Evolutionary conservation across 2,888 invertebrate species (phyloP).

Genomic region (Trissolcus japonicus): DNA sequence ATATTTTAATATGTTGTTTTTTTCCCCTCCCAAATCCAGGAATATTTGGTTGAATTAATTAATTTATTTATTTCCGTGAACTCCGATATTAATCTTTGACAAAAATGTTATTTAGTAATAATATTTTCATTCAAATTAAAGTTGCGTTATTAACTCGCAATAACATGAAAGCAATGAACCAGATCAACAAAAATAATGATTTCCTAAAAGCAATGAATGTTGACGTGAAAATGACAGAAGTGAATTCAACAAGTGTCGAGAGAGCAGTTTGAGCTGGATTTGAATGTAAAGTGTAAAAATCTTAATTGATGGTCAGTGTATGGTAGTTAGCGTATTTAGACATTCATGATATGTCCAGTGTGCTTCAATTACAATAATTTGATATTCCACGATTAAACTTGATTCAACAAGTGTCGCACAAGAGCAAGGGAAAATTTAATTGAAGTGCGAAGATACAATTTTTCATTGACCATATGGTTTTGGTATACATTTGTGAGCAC

Average conservation of each 20-base stretch:
- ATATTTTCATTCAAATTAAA: background rate
- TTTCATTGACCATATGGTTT: background rate
- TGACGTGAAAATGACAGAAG: background rate
- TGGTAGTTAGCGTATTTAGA: background rate
- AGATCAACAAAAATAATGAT: background rate
- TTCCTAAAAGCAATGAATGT: background rate
- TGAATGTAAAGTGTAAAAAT: background rate
- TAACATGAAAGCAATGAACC: too few species aligned
- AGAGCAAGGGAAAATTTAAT: background rate
- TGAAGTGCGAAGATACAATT: background rate
- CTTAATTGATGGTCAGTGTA: background rate
- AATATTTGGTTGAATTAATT: too few species aligned
- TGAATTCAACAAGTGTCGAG: constrained; percentile 1
- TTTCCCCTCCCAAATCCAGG: too few species aligned
- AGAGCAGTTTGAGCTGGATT: too few species aligned
- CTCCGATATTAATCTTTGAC: too few species aligned
- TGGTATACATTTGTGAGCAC: background rate
- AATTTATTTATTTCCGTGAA: too few species aligned
- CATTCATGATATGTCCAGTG: background rate
- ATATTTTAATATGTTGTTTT: too few species aligned
- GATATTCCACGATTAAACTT: background rate
- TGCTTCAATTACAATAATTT: constrained; percentile 2
- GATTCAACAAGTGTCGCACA: background rate
- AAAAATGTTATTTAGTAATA: too few species aligned
- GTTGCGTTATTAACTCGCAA: too few species aligned